A percentile compares a stretch with the other conserved stretches of the same genome.
Evolutionary conservation across 2,797 vertebrate genomes (phyloP).

Genomic region (Clarias pachynema): DNA sequence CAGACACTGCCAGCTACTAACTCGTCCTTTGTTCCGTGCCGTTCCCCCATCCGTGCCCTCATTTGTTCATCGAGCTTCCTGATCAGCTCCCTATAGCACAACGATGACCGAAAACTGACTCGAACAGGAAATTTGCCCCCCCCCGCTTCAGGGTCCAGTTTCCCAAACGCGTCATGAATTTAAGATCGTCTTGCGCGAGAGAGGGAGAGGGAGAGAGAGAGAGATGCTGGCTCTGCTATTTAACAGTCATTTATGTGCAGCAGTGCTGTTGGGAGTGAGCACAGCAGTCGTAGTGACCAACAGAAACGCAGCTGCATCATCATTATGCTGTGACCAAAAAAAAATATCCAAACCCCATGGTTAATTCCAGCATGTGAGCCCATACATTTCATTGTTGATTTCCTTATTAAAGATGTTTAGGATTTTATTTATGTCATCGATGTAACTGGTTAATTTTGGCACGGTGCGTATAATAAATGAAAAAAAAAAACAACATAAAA

Average conservation of each 20-base stretch:
- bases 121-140: background rate
- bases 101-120: background rate
- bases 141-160: background rate
- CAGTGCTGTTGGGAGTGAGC: background rate
- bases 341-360: too few relatives aligned
- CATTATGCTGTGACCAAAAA: background rate
- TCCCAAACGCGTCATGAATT: background rate
- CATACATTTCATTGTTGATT: background rate
- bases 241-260: background rate
- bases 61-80: background rate
- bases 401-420: background rate
- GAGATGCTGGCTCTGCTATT: background rate
- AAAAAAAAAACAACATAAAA: background rate
- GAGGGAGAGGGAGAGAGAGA: too few relatives aligned
- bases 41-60: constrained; percentile 2
- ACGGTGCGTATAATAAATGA: background rate
- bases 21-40: background rate
- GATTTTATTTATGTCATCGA: background rate
- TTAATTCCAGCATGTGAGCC: too few relatives aligned
- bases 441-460: background rate
- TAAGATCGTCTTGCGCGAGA: background rate
- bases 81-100: background rate
- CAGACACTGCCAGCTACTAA: background rate
- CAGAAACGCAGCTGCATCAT: background rate
- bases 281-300: background rate